phyloP scores from a whole-genome alignment of 2,113 vertebrate species.

The Epinephelus cyanopodus region DNA sequence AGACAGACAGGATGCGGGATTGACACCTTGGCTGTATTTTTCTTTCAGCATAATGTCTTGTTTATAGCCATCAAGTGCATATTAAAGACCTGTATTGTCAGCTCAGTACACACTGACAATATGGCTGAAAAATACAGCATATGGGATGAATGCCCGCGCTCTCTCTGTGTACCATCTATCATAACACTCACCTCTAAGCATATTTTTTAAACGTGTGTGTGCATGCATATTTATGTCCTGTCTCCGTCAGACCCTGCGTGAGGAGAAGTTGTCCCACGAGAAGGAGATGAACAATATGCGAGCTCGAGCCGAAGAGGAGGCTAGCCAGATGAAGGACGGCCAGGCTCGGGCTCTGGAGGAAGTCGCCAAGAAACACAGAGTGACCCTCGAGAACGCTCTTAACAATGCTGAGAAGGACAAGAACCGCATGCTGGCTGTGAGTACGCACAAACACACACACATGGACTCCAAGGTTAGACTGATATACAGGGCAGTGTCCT shows the following conservation, averaged over 20 bases:
- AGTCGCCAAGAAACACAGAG: constrained; percentile 91
- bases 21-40: constrained; percentile 35
- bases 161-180: neutral
- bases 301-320: constrained; percentile 90
- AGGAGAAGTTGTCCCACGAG: constrained; percentile 93
- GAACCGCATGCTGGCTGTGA: constrained; percentile 91
- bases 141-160: constrained; percentile 20
- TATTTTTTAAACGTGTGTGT: neutral
- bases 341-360: constrained; percentile 95
- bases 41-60: too few relatives aligned
- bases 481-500: too few relatives aligned
- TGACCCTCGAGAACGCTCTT: constrained; percentile 89
- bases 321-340: constrained; percentile 89
- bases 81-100: too few relatives aligned
- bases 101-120: constrained; percentile 30
- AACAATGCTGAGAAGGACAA: constrained; percentile 89
- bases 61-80: too few relatives aligned
- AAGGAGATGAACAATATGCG: constrained; percentile 90
- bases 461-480: neutral
- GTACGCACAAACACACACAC: constrained; percentile 53
- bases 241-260: constrained; percentile 88
- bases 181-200: constrained; percentile 2
- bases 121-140: constrained; percentile 45
- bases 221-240: neutral
- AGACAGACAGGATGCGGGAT: constrained; percentile 24